phyloP scores from a whole-genome alignment of 2,113 vertebrate genomes.

The Laticauda laticaudata region DNA sequence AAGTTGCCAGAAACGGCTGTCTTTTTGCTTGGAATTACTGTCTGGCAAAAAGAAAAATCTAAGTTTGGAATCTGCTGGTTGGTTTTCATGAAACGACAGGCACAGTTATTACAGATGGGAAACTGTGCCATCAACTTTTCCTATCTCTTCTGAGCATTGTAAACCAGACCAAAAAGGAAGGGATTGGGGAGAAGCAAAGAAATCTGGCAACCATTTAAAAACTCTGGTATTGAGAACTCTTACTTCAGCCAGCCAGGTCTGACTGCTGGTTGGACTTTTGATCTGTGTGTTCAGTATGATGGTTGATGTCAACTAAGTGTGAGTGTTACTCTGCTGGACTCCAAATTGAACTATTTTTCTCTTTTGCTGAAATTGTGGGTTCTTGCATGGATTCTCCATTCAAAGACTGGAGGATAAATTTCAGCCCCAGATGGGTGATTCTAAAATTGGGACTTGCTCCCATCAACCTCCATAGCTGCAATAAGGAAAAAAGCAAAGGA shows the following conservation, averaged over 20 bases:
- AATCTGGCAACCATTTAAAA: neutral
- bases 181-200: accelerated
- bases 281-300: neutral
- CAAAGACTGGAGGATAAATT: neutral
- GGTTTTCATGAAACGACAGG: neutral
- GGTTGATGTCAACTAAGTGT: neutral
- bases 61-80: neutral
- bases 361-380: neutral
- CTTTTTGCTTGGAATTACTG: neutral
- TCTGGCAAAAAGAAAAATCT: neutral
- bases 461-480: neutral
- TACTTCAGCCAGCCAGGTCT: neutral
- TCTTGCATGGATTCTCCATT: neutral
- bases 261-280: neutral
- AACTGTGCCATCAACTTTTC: neutral
- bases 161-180: neutral
- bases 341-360: neutral
- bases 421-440: neutral
- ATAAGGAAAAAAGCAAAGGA: neutral
- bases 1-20: neutral
- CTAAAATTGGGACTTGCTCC: neutral
- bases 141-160: neutral
- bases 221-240: neutral
- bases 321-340: neutral
- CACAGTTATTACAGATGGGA: neutral